These are phyloP conservation scores for Cosmia pyralina DNA, from an alignment of 2,888 invertebrate genomes.

Conservation along the genomic window DNA sequence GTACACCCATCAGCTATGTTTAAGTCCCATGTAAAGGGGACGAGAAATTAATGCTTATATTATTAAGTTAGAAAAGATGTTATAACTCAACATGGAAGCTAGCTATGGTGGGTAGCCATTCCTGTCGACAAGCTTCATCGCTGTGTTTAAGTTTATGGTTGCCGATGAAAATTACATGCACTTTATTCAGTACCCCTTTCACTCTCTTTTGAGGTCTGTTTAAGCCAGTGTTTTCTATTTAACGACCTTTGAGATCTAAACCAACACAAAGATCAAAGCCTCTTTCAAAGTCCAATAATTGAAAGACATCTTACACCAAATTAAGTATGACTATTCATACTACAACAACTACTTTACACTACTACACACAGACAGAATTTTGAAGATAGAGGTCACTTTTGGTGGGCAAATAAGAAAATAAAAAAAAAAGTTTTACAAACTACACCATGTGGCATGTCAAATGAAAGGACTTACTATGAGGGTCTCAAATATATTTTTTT, in stretches of 20 bases:
- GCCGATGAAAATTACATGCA: not conserved
- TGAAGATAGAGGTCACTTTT: too few species aligned
- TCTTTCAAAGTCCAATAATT: not conserved
- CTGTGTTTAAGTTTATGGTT: not conserved
- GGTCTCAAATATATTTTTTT: too few species aligned
- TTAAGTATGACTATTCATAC: too few species aligned
- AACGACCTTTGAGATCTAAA: conserved; percentile 5
- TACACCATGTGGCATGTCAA: too few species aligned
- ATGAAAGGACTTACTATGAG: too few species aligned
- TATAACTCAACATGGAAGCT: not conserved
- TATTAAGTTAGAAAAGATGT: not conserved
- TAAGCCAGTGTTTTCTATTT: not conserved
- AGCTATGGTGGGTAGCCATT: not conserved
- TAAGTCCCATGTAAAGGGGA: not conserved
- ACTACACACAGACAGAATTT: too few species aligned
- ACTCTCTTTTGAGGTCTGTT: conserved; percentile 1
- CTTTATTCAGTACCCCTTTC: not conserved
- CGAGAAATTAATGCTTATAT: not conserved
- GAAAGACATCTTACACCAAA: not conserved
- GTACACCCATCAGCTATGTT: not conserved
- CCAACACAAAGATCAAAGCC: not conserved
- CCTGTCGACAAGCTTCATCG: not conserved
- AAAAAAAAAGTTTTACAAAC: too few species aligned
- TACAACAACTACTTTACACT: too few species aligned
- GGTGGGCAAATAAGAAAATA: too few species aligned